A percentile compares a stretch with the other conserved stretches of the same genome.
phyloP scores from a whole-genome alignment of 2,113 vertebrate species.

The Salminus brasiliensis region DNA sequence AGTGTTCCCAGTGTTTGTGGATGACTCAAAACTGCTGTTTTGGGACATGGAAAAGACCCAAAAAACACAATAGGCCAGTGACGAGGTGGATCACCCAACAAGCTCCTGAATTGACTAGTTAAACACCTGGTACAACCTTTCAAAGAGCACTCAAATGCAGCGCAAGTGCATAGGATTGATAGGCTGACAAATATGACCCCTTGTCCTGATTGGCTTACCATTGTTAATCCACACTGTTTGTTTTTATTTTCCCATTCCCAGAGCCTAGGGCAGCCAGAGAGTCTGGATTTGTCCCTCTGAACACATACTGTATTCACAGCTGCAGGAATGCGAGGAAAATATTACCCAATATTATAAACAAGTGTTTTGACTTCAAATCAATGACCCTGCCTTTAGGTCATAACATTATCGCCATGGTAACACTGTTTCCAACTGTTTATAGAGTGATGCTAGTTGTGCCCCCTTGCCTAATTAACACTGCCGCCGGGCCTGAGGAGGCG shows the following conservation, averaged over 20 bases:
- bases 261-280: too few relatives aligned
- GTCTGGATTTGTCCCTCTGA: neutral
- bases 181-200: neutral
- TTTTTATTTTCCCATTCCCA: neutral
- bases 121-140: too few relatives aligned
- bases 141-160: too few relatives aligned
- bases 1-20: too few relatives aligned
- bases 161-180: too few relatives aligned
- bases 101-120: too few relatives aligned
- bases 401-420: neutral
- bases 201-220: neutral
- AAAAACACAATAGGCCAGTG: too few relatives aligned
- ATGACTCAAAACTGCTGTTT: too few relatives aligned
- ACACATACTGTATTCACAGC: neutral
- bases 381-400: neutral
- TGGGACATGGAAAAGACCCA: too few relatives aligned
- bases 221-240: neutral
- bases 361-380: neutral
- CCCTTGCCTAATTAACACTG: neutral
- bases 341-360: neutral
- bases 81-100: too few relatives aligned
- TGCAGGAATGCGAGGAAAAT: neutral
- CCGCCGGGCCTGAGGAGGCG: neutral
- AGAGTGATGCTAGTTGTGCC: neutral
- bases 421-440: neutral